Base-by-base conservation (phyloP, 1,140 invertebrate genomes). In the Pseudomyrmex concolor region DNA sequence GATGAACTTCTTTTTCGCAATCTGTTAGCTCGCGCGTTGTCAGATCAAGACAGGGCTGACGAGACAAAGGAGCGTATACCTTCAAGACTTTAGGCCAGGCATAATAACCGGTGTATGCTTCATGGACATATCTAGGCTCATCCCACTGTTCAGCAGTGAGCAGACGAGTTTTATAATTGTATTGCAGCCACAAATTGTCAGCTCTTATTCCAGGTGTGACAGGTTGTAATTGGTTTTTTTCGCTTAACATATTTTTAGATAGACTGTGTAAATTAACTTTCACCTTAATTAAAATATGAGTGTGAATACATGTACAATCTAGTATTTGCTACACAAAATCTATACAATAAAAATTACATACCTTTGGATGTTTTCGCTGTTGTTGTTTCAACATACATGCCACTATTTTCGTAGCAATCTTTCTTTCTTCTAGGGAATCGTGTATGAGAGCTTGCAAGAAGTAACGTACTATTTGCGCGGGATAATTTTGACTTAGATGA, bases 121-220 rank as follows among this genome's bases (percentile, higher is more conserved):
- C 96, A 89, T 98, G 96, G 5, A 97, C 91, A 90, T 94, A 97
- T 51, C 95, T 95, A 2, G 94, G 93, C 66, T 95, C 93, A 70
- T 98, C 95, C 97, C 98, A 99, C 78, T 97, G 95, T 87, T 96
- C 95, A 19, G 95, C 93, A 43, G 95, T 96, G 34, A 94, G 91
- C n/a, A n/a, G n/a, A n/a, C 0, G 97, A 8, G 94, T 95, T 50
- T 94, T 91, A 2, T 95, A 95, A 84, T 97, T 95, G 85, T 97
- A 98, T 90, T 97, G 95, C 54, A 98, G 92, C 97, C 97, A 98
- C 10, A 88, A 43, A 92, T 98, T 98, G 87, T 97, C 97, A 12
- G 91, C 63, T 59, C 96, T 92, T 64, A 95, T 91, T 2, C 97
- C 97, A 2, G 95, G 93, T 55, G 67, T 54, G 59, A 86, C 89